These are phyloP conservation scores for Hemicentrotus pulcherrimus DNA, from an alignment of 35 echinoderm and acorn worm species.

Conservation along the genomic window DNA sequence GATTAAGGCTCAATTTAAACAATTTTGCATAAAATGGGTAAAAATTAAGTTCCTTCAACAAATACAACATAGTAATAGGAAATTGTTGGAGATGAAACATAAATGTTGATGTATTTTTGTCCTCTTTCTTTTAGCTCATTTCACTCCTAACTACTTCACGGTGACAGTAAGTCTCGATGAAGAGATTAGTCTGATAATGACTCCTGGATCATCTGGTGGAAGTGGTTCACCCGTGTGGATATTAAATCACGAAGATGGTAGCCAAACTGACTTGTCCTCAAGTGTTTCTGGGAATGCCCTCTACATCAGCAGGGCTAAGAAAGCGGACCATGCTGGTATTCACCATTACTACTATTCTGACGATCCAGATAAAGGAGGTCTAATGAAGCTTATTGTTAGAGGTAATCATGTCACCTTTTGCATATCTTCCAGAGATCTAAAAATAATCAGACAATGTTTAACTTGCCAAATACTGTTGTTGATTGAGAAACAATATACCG, in stretches of 20 bases:
- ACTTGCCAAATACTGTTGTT: no score
- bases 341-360: background rate
- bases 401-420: background rate
- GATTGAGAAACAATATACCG: no score
- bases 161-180: conserved; percentile 31
- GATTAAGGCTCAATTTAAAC: no score
- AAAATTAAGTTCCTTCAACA: no score
- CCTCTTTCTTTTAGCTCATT: background rate
- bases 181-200: background rate
- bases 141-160: background rate
- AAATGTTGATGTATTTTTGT: no score
- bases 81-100: no score
- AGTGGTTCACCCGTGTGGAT: background rate
- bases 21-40: no score
- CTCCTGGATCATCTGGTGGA: background rate
- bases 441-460: no score
- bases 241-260: background rate
- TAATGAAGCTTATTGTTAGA: conserved; percentile 29
- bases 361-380: background rate
- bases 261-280: background rate
- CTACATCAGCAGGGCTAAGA: conserved; percentile 27
- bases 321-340: background rate
- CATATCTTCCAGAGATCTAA: no score
- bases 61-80: no score
- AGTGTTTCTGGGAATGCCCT: background rate